Evolutionary conservation across 2,797 vertebrate genomes (phyloP).

Genomic region (Schizopygopsis pylzovi): DNA sequence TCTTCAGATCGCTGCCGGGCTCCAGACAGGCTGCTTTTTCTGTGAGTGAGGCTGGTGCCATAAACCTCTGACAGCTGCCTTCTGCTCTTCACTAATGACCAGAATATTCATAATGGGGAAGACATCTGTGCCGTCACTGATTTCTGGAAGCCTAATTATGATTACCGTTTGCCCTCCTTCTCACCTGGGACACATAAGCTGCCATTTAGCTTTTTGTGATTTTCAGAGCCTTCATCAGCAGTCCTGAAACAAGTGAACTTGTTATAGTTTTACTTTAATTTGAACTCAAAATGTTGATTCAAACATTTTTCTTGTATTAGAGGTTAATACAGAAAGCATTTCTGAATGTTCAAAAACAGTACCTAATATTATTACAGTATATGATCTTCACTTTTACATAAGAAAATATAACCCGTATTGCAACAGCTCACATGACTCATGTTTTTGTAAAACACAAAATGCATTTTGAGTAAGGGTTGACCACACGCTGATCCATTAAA

Average conservation of each 20-base stretch:
- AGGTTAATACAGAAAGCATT: background rate
- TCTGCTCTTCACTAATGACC: constrained; percentile 48
- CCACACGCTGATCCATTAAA: constrained; percentile 22
- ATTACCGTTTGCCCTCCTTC: constrained; percentile 40
- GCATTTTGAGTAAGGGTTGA: background rate
- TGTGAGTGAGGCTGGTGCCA: constrained; percentile 33
- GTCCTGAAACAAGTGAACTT: background rate
- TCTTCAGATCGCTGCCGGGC: background rate
- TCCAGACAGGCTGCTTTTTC: constrained; percentile 46
- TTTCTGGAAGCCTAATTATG: constrained; percentile 38
- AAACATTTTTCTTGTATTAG: background rate
- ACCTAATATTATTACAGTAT: background rate
- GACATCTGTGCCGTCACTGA: constrained; percentile 31
- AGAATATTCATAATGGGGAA: constrained; percentile 38
- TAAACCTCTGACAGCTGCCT: constrained; percentile 51
- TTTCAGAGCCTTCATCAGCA: background rate
- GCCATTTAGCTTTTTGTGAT: background rate
- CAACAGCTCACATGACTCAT: background rate
- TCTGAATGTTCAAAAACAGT: background rate
- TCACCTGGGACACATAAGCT: constrained; percentile 20
- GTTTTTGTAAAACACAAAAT: background rate
- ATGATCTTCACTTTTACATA: background rate
- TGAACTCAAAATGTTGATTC: no score
- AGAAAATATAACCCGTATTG: background rate
- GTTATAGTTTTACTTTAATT: background rate